Percentiles rank a stretch among this genome's conserved stretches.
phyloP scores from a whole-genome alignment of 2,888 invertebrate species.

The Lottia gigantea region DNA sequence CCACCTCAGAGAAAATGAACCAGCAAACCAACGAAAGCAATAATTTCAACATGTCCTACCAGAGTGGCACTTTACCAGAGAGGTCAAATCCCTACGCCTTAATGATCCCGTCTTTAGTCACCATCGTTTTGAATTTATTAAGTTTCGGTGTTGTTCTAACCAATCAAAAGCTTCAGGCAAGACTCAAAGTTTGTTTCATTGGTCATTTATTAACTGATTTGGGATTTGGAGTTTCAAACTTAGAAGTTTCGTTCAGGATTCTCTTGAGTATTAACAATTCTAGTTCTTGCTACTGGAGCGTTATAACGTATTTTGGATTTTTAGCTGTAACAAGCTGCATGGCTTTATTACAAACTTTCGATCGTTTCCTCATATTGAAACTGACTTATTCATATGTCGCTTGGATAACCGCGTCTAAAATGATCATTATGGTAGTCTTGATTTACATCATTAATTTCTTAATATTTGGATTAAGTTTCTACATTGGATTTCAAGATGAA shows the following conservation, averaged over 20 bases:
- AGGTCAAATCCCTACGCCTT: no score
- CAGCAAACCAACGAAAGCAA: no score
- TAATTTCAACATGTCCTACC: no score
- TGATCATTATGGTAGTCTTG: neutral
- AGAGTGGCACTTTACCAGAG: no score
- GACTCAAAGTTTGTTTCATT: neutral
- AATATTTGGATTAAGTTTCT: neutral
- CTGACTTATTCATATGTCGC: neutral
- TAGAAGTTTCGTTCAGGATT: neutral
- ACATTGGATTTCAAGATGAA: neutral
- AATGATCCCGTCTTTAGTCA: neutral
- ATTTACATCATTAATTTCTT: neutral
- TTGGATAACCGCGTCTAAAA: neutral
- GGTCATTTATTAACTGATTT: conserved; percentile 7
- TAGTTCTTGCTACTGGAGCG: neutral
- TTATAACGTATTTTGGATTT: neutral
- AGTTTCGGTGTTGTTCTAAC: neutral
- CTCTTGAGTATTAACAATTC: neutral
- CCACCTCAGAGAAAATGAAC: no score
- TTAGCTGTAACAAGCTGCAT: neutral
- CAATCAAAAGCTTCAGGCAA: neutral
- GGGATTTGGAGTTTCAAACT: neutral
- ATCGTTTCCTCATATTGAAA: neutral
- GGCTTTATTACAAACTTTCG: neutral
- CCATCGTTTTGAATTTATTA: neutral